Percentiles rank a stretch among this genome's conserved stretches.
These are phyloP conservation scores for Zingel zingel DNA, from an alignment of 2,113 vertebrate genomes.

Conservation along the genomic window DNA sequence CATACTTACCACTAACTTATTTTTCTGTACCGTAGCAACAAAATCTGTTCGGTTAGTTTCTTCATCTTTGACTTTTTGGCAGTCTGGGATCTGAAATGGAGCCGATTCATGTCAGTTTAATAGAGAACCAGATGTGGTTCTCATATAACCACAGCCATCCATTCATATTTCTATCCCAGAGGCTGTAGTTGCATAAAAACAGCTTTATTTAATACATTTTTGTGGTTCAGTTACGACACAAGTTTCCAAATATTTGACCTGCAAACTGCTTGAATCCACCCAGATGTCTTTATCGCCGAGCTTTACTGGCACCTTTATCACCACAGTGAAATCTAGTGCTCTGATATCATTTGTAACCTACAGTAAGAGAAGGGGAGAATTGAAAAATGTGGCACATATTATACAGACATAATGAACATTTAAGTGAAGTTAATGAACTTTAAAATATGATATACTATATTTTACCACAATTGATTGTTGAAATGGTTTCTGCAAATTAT, in stretches of 20 bases:
- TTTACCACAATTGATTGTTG: conserved; percentile 81
- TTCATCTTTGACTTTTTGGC: conserved; percentile 43
- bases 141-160: neutral
- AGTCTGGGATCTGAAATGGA: conserved; percentile 78
- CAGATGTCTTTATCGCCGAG: conserved; percentile 81
- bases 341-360: conserved; percentile 84
- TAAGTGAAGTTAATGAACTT: neutral
- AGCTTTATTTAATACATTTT: neutral
- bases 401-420: neutral
- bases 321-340: conserved; percentile 73
- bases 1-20: conserved; percentile 70
- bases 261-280: conserved; percentile 59
- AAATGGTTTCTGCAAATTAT: conserved; percentile 67
- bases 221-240: neutral
- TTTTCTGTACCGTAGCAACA: conserved; percentile 59
- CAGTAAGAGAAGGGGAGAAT: neutral
- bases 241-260: conserved; percentile 48
- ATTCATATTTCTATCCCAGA: neutral
- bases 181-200: neutral
- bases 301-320: conserved; percentile 81
- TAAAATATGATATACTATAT: neutral
- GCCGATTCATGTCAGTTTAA: neutral
- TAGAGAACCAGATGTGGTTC: neutral
- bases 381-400: neutral
- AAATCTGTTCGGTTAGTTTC: conserved; percentile 36